phyloP scores from a whole-genome alignment of 2,797 vertebrate species.

The Etheostoma nigrum region DNA sequence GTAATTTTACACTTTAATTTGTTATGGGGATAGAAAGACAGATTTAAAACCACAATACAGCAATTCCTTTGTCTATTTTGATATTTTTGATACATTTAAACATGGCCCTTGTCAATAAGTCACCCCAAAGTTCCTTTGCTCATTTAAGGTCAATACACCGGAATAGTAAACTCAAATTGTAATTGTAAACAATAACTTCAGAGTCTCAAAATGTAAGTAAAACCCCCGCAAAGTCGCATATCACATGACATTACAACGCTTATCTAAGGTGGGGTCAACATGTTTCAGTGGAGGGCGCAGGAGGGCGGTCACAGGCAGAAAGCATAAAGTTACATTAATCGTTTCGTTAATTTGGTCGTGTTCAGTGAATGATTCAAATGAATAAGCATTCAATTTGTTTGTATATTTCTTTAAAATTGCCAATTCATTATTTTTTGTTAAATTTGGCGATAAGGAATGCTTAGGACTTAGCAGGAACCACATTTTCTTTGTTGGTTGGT shows the following conservation, averaged over 20 bases:
- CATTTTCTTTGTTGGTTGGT: constrained; percentile 71
- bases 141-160: background rate
- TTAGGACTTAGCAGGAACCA: constrained; percentile 41
- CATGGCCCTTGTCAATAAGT: background rate
- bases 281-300: constrained; percentile 30
- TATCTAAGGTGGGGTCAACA: constrained; percentile 18
- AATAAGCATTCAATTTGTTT: background rate
- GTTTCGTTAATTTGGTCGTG: background rate
- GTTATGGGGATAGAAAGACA: background rate
- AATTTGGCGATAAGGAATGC: background rate
- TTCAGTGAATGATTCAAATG: background rate
- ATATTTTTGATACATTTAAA: background rate
- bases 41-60: background rate
- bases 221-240: constrained; percentile 3
- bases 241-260: constrained; percentile 23
- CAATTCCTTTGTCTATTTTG: background rate
- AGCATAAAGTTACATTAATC: constrained; percentile 6
- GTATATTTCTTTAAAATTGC: background rate
- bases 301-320: background rate
- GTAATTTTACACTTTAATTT: background rate
- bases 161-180: background rate
- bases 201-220: constrained; percentile 1
- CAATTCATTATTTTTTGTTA: background rate
- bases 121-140: background rate
- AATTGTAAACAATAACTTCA: constrained; percentile 4